Conservation (phyloP, 1,140 invertebrate species). For the Cydia splendana region DNA sequence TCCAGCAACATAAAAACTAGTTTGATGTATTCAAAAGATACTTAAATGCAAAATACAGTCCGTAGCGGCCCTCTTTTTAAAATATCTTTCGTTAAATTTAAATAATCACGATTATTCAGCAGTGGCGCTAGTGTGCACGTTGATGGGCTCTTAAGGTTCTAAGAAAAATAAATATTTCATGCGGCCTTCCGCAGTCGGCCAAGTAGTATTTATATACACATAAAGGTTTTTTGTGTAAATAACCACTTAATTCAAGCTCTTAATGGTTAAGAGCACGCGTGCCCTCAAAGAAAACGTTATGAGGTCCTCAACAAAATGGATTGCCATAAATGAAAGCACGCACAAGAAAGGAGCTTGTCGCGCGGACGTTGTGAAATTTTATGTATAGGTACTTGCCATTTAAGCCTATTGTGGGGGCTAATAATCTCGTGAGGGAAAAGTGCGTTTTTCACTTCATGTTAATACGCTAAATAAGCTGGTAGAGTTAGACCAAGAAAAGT, state of each 20-base stretch:
- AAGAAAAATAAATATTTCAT: not conserved
- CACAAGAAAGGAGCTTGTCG: not conserved
- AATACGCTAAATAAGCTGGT: too few relatives aligned
- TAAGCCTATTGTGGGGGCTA: not conserved
- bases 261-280: constrained; percentile 34
- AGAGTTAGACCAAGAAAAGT: too few relatives aligned
- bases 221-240: constrained; percentile 20
- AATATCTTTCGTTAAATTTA: too few relatives aligned
- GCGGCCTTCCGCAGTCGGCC: not conserved
- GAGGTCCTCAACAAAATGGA: constrained; percentile 34
- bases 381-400: not conserved
- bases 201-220: not conserved
- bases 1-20: too few relatives aligned
- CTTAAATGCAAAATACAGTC: too few relatives aligned
- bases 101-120: too few relatives aligned
- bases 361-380: not conserved
- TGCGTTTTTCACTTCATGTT: not conserved
- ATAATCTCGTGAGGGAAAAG: not conserved
- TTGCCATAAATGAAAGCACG: constrained; percentile 34
- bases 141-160: not conserved
- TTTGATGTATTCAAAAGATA: too few relatives aligned
- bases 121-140: not conserved
- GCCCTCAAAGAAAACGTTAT: constrained; percentile 34
- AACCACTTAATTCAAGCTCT: constrained; percentile 35
- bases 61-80: too few relatives aligned